Base-by-base conservation (phyloP, 2,888 invertebrate species). In the Liopterus haemorrhoidalis region DNA sequence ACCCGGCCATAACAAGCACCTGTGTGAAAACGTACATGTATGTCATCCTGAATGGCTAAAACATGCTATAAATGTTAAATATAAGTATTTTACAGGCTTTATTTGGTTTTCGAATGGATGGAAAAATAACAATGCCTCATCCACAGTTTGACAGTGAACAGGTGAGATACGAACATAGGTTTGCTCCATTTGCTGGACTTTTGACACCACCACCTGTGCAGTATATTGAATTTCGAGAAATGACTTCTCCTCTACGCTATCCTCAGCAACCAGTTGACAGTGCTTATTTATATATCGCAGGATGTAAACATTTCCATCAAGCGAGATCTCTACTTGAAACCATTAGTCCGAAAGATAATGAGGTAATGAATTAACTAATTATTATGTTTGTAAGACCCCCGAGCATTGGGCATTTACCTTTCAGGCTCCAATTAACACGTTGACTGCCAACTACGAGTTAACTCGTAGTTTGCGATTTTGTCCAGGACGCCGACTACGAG, bases 81-180 rank as follows among this genome's bases (percentile, higher is more conserved):
- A n/a, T n/a, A n/a, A n/a, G n/a, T 44, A 46, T 46, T 48, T 68
- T 59, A 35, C 68, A 88, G 86, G 92, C 92, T n/a, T 74, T 94
- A 60, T 81, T 89, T 41, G 95, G 90, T 2, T 84, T 96, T 61
- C 82, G 85, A 54, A 75, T 90, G 63, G 91, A 92, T 62, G 86
- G 86, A 43, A 91, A 91, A 67, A 78, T 96, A 54, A 76, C 78
- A 1, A 79, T 85, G 63, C 94, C 94, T 0, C 80, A 85, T 61
- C 81, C 85, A 4, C 85, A 89, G 65, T 95, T 94, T 69, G 94
- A 95, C 69, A 89, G 82, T 62, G 93, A 96, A 64, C 83, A 88
- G 59, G 92, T 96, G 3, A 81, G 96, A 27, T 97, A 94, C 67
- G 90, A 92, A 62, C 94, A 95, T 59, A 79, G 96, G 39, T 91